phyloP scores from a whole-genome alignment of 2,888 invertebrate genomes.

The Timema cristinae region DNA sequence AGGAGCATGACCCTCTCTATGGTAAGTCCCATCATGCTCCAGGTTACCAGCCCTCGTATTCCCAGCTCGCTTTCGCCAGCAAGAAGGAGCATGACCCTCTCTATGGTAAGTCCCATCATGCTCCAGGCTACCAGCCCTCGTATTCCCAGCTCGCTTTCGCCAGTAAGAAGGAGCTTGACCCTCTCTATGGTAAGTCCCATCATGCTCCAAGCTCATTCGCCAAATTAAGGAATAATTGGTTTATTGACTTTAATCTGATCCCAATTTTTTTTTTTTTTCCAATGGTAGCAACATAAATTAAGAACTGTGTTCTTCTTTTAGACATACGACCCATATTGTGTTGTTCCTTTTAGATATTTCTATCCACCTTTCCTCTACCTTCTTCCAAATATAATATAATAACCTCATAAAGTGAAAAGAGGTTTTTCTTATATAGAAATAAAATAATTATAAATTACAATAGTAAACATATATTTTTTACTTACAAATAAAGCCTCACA shows the following conservation, averaged over 20 bases:
- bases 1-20: conserved; percentile 68
- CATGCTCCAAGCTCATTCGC: not conserved
- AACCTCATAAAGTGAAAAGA: no score
- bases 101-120: conserved; percentile 59
- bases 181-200: conserved; percentile 62
- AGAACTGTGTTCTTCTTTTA: no score
- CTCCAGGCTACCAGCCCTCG: conserved; percentile 84
- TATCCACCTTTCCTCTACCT: no score
- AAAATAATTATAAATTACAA: no score
- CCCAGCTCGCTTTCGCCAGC: conserved; percentile 81
- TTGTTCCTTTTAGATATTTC: no score
- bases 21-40: conserved; percentile 51
- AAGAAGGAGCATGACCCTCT: conserved; percentile 71
- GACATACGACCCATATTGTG: no score
- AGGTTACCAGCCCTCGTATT: conserved; percentile 86
- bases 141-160: conserved; percentile 88
- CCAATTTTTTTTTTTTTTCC: no score
- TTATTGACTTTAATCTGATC: not conserved
- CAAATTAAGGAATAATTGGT: not conserved
- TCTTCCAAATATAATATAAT: no score
- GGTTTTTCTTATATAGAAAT: no score
- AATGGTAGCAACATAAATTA: no score
- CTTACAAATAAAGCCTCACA: no score
- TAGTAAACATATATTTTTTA: no score
- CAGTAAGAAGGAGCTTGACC: conserved; percentile 68